Conservation (phyloP, 2,797 vertebrate species). For the Pseudocheirus occidentalis region DNA sequence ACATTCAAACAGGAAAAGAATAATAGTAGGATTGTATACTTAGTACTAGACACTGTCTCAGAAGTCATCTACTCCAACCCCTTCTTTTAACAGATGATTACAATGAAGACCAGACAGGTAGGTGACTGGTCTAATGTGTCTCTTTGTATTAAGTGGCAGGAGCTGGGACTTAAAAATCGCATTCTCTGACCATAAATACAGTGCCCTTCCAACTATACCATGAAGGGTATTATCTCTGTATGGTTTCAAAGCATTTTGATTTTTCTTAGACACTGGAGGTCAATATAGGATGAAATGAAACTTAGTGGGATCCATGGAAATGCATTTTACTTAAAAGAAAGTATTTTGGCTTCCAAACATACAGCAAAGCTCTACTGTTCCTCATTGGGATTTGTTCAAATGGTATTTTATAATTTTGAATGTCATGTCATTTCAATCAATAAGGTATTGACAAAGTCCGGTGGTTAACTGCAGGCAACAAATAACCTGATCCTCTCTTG, state of each 20-base stretch:
- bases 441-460: conserved; percentile 17
- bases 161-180: background rate
- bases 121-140: background rate
- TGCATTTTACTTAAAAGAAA: conserved; percentile 51
- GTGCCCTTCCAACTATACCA: background rate
- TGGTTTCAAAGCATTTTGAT: conserved; percentile 19
- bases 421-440: conserved; percentile 40
- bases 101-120: background rate
- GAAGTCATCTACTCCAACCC: background rate
- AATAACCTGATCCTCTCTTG: conserved; percentile 13
- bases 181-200: background rate
- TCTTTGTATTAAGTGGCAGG: background rate
- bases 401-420: conserved; percentile 43
- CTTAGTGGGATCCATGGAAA: background rate
- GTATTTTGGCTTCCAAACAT: conserved; percentile 39
- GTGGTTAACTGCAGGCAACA: conserved; percentile 38
- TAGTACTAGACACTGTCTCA: background rate
- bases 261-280: conserved; percentile 36
- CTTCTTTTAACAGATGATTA: background rate
- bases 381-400: conserved; percentile 24
- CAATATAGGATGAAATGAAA: conserved; percentile 47
- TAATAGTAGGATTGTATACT: background rate
- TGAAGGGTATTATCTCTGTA: background rate
- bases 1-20: background rate
- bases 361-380: background rate